These are phyloP conservation scores for Caenorhabditis inopinata DNA, from an alignment of 1,140 invertebrate species.

Conservation along the genomic window DNA sequence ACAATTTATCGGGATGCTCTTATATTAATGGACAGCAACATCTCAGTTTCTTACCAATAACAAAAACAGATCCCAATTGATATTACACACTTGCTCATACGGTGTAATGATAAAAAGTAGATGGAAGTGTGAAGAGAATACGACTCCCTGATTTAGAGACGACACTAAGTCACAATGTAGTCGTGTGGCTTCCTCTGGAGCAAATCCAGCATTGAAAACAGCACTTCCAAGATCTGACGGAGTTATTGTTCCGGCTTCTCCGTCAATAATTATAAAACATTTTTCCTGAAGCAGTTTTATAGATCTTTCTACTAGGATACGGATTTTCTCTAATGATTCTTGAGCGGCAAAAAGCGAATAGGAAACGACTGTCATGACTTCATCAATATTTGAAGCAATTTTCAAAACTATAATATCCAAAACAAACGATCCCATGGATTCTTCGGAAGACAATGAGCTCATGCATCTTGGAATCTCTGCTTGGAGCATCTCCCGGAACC, in stretches of 20 bases:
- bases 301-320: background rate
- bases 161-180: background rate
- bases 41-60: conserved; percentile 19
- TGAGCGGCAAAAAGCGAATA: conserved; percentile 42
- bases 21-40: too few species aligned
- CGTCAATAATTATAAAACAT: background rate
- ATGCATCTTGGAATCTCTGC: conserved; percentile 40
- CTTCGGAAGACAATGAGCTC: conserved; percentile 34
- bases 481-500: conserved; percentile 55
- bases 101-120: conserved; percentile 48
- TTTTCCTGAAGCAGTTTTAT: conserved; percentile 33
- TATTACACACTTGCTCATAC: conserved; percentile 43
- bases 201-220: conserved; percentile 37
- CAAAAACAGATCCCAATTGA: conserved; percentile 51
- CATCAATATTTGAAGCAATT: background rate
- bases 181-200: background rate
- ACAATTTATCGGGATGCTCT: too few species aligned
- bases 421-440: conserved; percentile 50
- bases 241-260: background rate
- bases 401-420: conserved; percentile 59
- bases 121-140: conserved; percentile 51
- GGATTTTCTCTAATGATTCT: conserved; percentile 18
- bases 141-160: conserved; percentile 34
- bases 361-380: conserved; percentile 23
- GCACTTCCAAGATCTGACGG: conserved; percentile 35